Evolutionary conservation across 2,113 vertebrate genomes (phyloP).

Genomic region (Carassius auratus): DNA sequence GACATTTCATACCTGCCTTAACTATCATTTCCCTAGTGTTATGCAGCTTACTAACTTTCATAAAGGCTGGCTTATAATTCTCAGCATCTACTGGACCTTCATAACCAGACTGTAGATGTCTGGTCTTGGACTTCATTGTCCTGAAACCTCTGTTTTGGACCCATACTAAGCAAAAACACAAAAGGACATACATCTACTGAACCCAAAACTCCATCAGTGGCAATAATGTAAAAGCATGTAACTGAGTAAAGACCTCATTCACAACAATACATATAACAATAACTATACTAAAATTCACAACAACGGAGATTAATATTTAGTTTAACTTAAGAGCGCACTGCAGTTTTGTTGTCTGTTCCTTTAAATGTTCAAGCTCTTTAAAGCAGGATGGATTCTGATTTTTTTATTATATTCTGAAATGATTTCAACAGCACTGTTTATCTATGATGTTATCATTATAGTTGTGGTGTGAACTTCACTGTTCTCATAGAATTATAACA

Average conservation of each 20-base stretch:
- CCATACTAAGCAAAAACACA: constrained; percentile 73
- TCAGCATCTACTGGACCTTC: constrained; percentile 81
- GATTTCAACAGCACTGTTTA: too few species aligned
- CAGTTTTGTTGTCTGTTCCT: neutral
- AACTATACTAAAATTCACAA: neutral
- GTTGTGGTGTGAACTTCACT: too few species aligned
- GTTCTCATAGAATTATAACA: too few species aligned
- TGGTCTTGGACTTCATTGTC: constrained; percentile 83
- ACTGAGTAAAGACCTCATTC: neutral
- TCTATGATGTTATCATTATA: too few species aligned
- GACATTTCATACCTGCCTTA: neutral
- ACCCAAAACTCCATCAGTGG: neutral
- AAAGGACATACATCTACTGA: neutral
- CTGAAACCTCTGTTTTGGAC: constrained; percentile 90
- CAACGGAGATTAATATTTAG: neutral
- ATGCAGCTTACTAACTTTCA: constrained; percentile 79
- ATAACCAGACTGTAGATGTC: constrained; percentile 78
- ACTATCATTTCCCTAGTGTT: neutral
- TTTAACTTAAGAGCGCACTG: neutral
- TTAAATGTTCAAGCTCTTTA: neutral
- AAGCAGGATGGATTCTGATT: neutral
- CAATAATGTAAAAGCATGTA: neutral
- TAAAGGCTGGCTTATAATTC: constrained; percentile 80
- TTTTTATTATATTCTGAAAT: too few species aligned
- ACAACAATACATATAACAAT: neutral